Base-by-base conservation (phyloP, 2,888 invertebrate genomes). In the Achlya flavicornis region DNA sequence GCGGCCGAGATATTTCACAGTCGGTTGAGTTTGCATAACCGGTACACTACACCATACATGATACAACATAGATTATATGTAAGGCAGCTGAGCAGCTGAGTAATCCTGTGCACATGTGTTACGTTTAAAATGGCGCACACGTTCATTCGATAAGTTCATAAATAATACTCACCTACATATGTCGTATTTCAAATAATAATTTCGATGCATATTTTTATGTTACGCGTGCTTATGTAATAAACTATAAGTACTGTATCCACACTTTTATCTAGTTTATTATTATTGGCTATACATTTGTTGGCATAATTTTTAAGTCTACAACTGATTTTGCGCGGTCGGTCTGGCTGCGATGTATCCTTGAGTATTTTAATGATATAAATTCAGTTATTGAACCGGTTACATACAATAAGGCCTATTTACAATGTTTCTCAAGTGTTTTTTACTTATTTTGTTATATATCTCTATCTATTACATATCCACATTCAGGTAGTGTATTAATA, bases 11-110 rank as follows among this genome's bases (percentile, higher is more conserved):
- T 80, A 81, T 79, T 81, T 82, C 69, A 79, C 80, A 79, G 76
- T 69, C 77, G 70, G 77, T 66, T 78, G 75, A 64, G 79, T 82
- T 86, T 83, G 78, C 84, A 81, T 84, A 85, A 85, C 76, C 53
- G 19, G 53, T 53, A 46, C 11, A 38, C 10, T 3, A 7, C 41
- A 32, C 43, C n/a, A 16, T 19, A 26, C 7, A 35, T 6, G 35
- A 26, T 58, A 35, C 58, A n/a, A n/a, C 62, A 66, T 72, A 66
- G 62, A 73, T 67, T 74, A 73, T 69, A 68, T 7, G 48, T 63
- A 61, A 61, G 63, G 66, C 77, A 72, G 26, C 26, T 79, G 79
- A 79, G n/a, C n/a, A n/a, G 70, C 78, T 79, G 79, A 79, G 77
- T 75, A 79, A 79, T 79, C 74, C 74, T 74, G 66, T 59, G 61